These are phyloP conservation scores for Ceraclea dissimilis DNA, from an alignment of 2,888 invertebrate genomes.

Conservation along the genomic window DNA sequence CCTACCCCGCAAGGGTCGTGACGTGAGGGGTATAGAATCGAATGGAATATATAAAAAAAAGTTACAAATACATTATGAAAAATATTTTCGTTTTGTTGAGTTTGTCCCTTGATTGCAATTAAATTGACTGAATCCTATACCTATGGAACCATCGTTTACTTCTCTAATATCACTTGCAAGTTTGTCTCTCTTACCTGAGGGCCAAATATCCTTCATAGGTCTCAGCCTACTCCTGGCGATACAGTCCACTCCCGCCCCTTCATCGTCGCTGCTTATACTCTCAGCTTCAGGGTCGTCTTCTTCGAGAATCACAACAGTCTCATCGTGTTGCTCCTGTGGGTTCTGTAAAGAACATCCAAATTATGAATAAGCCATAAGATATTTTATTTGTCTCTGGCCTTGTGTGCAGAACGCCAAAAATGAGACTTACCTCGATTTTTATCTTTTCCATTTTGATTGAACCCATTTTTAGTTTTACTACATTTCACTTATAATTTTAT, in stretches of 20 bases:
- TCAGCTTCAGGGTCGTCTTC: slow-evolving; percentile 32
- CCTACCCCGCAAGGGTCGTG: no score
- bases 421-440: slow-evolving; percentile 1
- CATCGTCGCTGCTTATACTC: slow-evolving; percentile 51
- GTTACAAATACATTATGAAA: no score
- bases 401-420: no score
- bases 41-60: no score
- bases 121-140: no score
- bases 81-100: no score
- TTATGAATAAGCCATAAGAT: no score
- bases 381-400: no score
- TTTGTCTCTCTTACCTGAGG: slow-evolving; percentile 33
- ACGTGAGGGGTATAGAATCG: no score
- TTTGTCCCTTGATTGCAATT: no score
- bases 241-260: slow-evolving; percentile 40
- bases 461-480: background rate
- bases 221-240: slow-evolving; percentile 38
- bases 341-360: background rate
- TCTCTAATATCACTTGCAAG: no score
- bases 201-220: slow-evolving; percentile 45
- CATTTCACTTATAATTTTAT: background rate
- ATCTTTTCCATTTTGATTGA: slow-evolving; percentile 2
- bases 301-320: slow-evolving; percentile 31
- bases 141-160: no score
- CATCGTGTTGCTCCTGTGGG: slow-evolving; percentile 29